phyloP scores from a whole-genome alignment of 2,888 invertebrate species.

The Hirtodrosophila cameraria region DNA sequence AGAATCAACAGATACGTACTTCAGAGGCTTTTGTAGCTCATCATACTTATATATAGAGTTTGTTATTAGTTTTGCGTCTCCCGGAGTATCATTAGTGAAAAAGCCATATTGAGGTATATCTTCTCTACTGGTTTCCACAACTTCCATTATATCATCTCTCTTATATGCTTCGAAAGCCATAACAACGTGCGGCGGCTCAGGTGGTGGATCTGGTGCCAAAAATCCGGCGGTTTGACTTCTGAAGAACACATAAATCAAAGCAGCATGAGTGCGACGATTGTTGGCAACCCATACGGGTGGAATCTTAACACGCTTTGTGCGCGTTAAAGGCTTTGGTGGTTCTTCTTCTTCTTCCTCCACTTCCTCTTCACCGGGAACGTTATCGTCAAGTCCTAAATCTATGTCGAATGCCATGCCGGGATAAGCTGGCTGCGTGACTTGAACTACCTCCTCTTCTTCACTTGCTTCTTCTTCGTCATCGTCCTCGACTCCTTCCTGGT shows the following conservation, averaged over 20 bases:
- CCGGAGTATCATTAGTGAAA: slow-evolving; percentile 87
- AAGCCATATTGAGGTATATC: slow-evolving; percentile 88
- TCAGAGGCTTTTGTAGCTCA: slow-evolving; percentile 24
- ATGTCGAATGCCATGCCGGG: slow-evolving; percentile 52
- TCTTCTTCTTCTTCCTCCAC: slow-evolving; percentile 53
- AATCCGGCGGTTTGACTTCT: slow-evolving; percentile 83
- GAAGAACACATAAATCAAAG: slow-evolving; percentile 86
- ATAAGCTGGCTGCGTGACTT: slow-evolving; percentile 13
- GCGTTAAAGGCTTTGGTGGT: slow-evolving; percentile 49
- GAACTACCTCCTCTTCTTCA: slow-evolving; percentile 65
- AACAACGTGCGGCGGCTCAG: slow-evolving; percentile 88
- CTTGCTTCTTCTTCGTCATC: slow-evolving; percentile 61
- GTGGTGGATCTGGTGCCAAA: slow-evolving; percentile 86
- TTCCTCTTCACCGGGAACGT: slow-evolving; percentile 44
- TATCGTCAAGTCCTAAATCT: slow-evolving; percentile 48
- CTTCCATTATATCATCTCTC: slow-evolving; percentile 86
- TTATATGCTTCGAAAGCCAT: slow-evolving; percentile 89
- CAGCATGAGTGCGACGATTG: slow-evolving; percentile 86
- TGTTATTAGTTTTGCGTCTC: slow-evolving; percentile 87
- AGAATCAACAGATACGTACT: slow-evolving; percentile 25
- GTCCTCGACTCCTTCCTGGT: slow-evolving; percentile 35
- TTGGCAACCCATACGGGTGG: slow-evolving; percentile 86
- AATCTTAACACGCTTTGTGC: slow-evolving; percentile 78
- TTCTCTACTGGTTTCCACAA: slow-evolving; percentile 84
- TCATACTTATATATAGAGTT: slow-evolving; percentile 87